phyloP scores from a whole-genome alignment of 2,888 invertebrate species.

The Smittia aterrima region DNA sequence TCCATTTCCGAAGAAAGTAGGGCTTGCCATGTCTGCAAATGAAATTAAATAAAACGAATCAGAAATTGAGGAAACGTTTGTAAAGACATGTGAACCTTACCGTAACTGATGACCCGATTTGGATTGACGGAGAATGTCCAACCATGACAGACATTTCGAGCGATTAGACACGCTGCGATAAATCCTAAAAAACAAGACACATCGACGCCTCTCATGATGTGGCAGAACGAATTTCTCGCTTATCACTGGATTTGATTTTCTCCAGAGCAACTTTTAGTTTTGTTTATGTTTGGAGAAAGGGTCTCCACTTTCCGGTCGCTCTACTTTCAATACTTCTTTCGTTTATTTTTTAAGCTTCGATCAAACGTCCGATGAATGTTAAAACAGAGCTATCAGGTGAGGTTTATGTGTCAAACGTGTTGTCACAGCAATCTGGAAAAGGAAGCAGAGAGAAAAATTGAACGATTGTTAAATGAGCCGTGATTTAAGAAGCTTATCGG shows the following conservation, averaged over 20 bases:
- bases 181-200: neutral
- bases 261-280: neutral
- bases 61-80: neutral
- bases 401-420: neutral
- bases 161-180: neutral
- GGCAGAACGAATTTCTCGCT: neutral
- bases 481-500: slow-evolving; percentile 18
- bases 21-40: slow-evolving; percentile 46
- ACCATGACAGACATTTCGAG: slow-evolving; percentile 15
- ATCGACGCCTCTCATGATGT: slow-evolving; percentile 9
- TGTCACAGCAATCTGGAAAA: neutral
- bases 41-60: neutral
- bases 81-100: neutral
- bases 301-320: neutral
- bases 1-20: slow-evolving; percentile 75
- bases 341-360: neutral
- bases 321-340: neutral
- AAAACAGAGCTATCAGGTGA: neutral
- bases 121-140: slow-evolving; percentile 33
- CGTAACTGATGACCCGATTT: slow-evolving; percentile 35
- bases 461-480: neutral
- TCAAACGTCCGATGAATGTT: neutral
- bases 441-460: no score
- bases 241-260: slow-evolving; percentile 13
- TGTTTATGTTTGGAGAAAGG: slow-evolving; percentile 1